Percentiles rank a stretch among this genome's conserved stretches.
Conservation (phyloP, 2,113 vertebrate species). For the Mirza zaza region DNA sequence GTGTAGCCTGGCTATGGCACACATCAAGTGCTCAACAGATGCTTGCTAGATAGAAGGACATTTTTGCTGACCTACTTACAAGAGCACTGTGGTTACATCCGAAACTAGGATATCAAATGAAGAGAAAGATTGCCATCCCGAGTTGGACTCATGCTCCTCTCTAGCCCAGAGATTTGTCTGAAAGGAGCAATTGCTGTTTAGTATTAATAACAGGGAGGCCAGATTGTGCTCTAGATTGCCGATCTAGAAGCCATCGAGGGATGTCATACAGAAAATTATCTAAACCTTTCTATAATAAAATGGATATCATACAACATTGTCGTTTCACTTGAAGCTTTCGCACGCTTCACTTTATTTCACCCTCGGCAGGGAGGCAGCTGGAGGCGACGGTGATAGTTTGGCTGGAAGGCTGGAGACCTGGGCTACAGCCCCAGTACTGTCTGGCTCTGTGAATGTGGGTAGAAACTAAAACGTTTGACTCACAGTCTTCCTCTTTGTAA, state of each 20-base stretch:
- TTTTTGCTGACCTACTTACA: not conserved
- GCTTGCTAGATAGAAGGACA: not conserved
- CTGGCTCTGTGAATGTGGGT: not conserved
- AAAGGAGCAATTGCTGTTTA: constrained; percentile 20
- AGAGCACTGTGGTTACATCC: not conserved
- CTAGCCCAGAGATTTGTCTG: not conserved
- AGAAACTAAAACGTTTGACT: not conserved
- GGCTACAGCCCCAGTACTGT: not conserved
- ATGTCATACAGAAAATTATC: constrained; percentile 43
- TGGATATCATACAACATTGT: not conserved
- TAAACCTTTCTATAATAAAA: constrained; percentile 13
- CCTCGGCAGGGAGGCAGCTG: not conserved
- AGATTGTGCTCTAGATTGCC: not conserved
- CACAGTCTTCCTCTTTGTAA: not conserved
- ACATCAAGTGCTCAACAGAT: not conserved
- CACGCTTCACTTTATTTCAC: not conserved
- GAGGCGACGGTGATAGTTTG: not conserved
- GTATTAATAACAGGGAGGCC: not conserved
- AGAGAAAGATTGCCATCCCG: not conserved
- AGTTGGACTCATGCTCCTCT: not conserved
- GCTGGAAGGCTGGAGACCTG: not conserved
- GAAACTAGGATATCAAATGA: not conserved
- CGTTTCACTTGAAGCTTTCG: not conserved
- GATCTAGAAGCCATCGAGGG: constrained; percentile 19
- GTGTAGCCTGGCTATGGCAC: not conserved